These are phyloP conservation scores for Mallotus villosus DNA, from an alignment of 2,797 vertebrate genomes.

Conservation along the genomic window DNA sequence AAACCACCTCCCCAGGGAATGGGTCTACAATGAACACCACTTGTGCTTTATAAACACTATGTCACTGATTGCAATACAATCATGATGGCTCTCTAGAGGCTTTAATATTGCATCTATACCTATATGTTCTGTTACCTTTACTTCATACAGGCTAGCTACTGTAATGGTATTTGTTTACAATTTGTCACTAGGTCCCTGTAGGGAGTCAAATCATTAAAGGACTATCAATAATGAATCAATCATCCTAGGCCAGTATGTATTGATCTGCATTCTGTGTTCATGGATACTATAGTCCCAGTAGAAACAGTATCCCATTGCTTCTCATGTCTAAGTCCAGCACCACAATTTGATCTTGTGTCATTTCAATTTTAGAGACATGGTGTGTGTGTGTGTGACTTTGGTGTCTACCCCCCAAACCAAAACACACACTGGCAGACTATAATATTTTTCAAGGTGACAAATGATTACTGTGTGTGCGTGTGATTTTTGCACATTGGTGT, in stretches of 20 bases:
- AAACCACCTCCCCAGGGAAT: constrained; percentile 3
- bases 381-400: not conserved
- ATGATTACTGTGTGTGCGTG: not conserved
- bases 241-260: not conserved
- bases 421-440: not conserved
- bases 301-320: not conserved
- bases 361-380: not conserved
- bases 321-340: constrained; percentile 14
- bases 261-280: not conserved
- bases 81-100: too few species aligned
- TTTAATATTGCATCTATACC: too few species aligned
- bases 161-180: too few species aligned
- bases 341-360: not conserved
- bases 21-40: constrained; percentile 1
- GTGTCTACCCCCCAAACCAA: not conserved
- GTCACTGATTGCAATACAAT: too few species aligned
- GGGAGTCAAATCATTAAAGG: not conserved
- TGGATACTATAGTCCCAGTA: not conserved
- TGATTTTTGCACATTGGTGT: not conserved
- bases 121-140: too few species aligned
- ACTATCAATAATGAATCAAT: constrained; percentile 15
- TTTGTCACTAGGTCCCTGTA: too few species aligned
- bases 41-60: constrained; percentile 1
- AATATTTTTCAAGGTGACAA: not conserved
- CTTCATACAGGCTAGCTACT: too few species aligned